Base-by-base conservation (phyloP, 2,888 invertebrate genomes). In the Sicus ferrugineus region DNA sequence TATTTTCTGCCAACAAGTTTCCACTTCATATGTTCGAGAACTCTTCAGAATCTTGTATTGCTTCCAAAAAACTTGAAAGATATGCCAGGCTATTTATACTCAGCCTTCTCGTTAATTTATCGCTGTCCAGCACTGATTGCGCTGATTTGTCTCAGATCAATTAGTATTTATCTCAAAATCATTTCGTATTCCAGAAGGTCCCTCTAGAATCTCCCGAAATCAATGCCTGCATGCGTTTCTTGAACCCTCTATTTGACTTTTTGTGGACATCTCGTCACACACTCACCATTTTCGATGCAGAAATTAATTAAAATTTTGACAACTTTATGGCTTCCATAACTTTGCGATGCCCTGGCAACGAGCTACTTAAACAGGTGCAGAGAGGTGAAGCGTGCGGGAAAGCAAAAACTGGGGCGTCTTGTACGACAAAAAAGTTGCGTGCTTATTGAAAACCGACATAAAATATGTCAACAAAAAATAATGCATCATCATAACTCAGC, bases 251-350 rank as follows among this genome's bases (percentile, higher is more conserved):
- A 14, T 16, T 46, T 9, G 46, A 16, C 46, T 46, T 9, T 16
- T 14, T 5, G 6, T 16, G n/a, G n/a, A 46, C 46, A n/a, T 9
- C 3, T 46, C 6, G 26, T 23, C 48, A 16, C 48, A 2, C n/a
- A 19, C n/a, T 19, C 48, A 19, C 19, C 50, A 52, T 52, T 19
- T 28, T 54, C 26, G 14, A 54, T 28, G 23, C 16, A 54, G 14
- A 54, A 54, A 54, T 54, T 54, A 54, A 54, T 54, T 54, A 54
- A 28, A 54, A 54, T 28, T 54, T 54, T 54, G 54, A 54, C 54
- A 54, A 54, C 11, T 54, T 54, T 54, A 54, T 54, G 28, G 14
- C 1, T 14, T 2, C 28, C 54, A 28, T 28, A 26, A 54, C 14
- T 23, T 54, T 3, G 6, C 14, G 46, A n/a, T 46, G 19, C 46